A percentile compares a stretch with the other conserved stretches of the same genome.
Conservation (phyloP, 2,888 invertebrate genomes). For the Rhamnusium bicolor region DNA sequence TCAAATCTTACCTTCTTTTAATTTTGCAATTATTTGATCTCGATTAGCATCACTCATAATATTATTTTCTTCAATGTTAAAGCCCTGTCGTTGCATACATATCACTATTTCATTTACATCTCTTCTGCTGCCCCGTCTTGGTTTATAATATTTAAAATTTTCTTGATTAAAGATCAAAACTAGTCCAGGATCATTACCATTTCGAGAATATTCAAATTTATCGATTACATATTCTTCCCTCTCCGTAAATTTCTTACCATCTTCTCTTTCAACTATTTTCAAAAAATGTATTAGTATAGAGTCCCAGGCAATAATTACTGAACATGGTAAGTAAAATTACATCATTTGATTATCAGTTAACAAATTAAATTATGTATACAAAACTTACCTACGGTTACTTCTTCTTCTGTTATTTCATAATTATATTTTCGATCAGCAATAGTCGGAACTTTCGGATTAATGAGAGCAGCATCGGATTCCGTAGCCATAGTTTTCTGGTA, state of each 20-base stretch:
- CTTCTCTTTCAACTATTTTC: neutral
- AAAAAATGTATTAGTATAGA: neutral
- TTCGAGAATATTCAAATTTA: constrained; percentile 58
- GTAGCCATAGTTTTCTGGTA: neutral
- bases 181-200: constrained; percentile 61
- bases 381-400: neutral
- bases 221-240: constrained; percentile 35
- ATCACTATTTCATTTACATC: constrained; percentile 63
- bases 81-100: constrained; percentile 63
- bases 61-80: constrained; percentile 58
- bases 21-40: constrained; percentile 50
- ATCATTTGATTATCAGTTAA: too few relatives aligned
- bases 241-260: constrained; percentile 28
- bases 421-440: neutral
- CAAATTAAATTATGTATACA: neutral
- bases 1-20: constrained; percentile 54
- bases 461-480: neutral
- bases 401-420: neutral
- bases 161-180: constrained; percentile 63
- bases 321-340: too few relatives aligned
- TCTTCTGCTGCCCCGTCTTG: constrained; percentile 57
- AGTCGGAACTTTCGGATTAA: neutral
- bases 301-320: too few relatives aligned
- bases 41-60: constrained; percentile 56
- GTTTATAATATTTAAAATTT: constrained; percentile 36